A percentile compares a stretch with the other conserved stretches of the same genome.
phyloP scores from a whole-genome alignment of 1,140 invertebrate species.

The Paraescarpia echinospica region DNA sequence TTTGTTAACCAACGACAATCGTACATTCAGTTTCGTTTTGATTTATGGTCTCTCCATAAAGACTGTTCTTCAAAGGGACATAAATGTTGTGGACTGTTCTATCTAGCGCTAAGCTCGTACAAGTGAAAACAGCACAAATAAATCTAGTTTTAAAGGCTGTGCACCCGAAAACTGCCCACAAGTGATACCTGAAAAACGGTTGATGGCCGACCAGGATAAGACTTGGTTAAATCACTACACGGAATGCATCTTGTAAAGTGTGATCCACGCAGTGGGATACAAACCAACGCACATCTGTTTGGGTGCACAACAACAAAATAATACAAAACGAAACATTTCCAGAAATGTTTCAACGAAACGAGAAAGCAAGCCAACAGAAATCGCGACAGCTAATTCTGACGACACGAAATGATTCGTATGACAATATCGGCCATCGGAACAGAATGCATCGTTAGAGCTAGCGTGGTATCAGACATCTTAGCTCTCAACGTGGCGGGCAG shows the following conservation, averaged over 20 bases:
- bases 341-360: background rate
- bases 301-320: background rate
- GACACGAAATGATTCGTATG: background rate
- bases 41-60: background rate
- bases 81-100: background rate
- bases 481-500: background rate
- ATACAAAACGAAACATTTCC: background rate
- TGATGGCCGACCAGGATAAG: background rate
- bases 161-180: background rate
- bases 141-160: background rate
- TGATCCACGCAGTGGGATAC: background rate
- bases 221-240: background rate
- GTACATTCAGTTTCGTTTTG: background rate
- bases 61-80: background rate
- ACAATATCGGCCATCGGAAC: background rate
- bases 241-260: background rate
- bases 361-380: constrained; percentile 5
- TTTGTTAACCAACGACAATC: background rate
- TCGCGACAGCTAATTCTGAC: background rate
- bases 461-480: background rate
- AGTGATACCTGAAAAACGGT: background rate
- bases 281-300: background rate
- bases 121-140: background rate
- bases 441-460: background rate
- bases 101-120: background rate